Evolutionary conservation across 2,113 vertebrate species (phyloP), one percentile per base, ranked within the genome.

Genomic region (Scomber scombrus): DNA sequence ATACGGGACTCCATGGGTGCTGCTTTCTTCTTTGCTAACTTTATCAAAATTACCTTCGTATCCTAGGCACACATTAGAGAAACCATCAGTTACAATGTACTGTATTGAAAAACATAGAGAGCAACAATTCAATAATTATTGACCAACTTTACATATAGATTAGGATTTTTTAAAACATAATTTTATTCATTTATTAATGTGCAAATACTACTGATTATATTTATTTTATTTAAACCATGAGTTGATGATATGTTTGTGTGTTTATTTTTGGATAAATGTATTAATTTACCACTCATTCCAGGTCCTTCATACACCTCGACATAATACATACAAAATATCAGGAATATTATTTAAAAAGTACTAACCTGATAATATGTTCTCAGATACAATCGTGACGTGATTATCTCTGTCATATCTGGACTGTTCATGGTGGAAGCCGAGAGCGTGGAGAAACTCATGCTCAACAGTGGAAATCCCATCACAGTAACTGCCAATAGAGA

Each of bases 351-450:
- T 11, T 43, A 11, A 1, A 12, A 66, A 68, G 16, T 45, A 7
- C 58, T 19, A 26, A 97, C 97, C 96, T 82, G 63, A 0, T 55
- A 4, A 2, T 87, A 98, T 95, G 90, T 95, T 95, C 51, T 95
- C 88, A 86, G 88, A 92, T 3, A 87, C 1, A 4, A 97, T 96
- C 1, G 49, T 92, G 77, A 97, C 94, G 0, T 95, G 95, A 47
- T 97, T 93, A 12, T 97, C 96, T 52, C 96, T 83, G 80, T 97
- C 97, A 0, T 92, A 92, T n/a, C 97, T 93, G 0, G 96, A 96
- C 68, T 98, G 97, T 86, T 98, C 96, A 0, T 97, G 96, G 94
- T 86, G 94, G 90, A 97, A 97, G 7, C 97, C 96, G 75, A 97
- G 91, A 0, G 96, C 95, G 0, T 98, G 97, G 15, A 98, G 95